Evolutionary conservation across 2,113 vertebrate species (phyloP).

Genomic region (Crotalus horridus): DNA sequence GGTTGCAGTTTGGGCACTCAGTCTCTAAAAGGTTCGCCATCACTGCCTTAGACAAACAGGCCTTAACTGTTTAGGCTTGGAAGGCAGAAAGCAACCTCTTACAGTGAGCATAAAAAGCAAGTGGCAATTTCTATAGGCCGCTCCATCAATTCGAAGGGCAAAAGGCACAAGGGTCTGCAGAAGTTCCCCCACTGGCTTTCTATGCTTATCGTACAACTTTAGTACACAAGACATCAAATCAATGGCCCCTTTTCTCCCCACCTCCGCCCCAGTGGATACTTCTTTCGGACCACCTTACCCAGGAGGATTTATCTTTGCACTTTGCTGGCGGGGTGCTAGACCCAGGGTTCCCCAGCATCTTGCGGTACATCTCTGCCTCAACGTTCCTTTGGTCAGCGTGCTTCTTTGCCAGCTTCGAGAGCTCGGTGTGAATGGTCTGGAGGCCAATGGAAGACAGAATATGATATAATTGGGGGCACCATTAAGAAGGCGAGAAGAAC

Average conservation of each 20-base stretch:
- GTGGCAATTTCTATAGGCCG: neutral
- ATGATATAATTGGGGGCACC: neutral
- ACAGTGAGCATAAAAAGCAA: neutral
- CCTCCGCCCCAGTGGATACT: no score
- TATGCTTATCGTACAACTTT: neutral
- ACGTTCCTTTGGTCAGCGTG: conserved; percentile 84
- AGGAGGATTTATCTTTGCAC: conserved; percentile 76
- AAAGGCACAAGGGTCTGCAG: neutral
- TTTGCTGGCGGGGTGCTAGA: conserved; percentile 57
- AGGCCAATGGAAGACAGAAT: no score
- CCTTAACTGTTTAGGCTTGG: neutral
- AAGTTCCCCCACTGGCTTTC: neutral
- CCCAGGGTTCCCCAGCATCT: conserved; percentile 89
- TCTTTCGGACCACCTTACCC: conserved; percentile 76
- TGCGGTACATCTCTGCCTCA: conserved; percentile 94
- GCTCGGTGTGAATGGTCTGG: conserved; percentile 91
- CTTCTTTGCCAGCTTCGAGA: conserved; percentile 94
- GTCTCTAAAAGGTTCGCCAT: no score
- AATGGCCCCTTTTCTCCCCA: neutral
- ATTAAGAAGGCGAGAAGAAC: neutral
- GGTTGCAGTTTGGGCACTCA: no score
- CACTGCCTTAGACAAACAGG: neutral
- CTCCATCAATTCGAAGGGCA: neutral
- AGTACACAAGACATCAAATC: neutral
- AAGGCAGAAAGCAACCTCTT: neutral